These are phyloP conservation scores for Junonia oenone DNA, from an alignment of 2,888 invertebrate species.

Conservation along the genomic window DNA sequence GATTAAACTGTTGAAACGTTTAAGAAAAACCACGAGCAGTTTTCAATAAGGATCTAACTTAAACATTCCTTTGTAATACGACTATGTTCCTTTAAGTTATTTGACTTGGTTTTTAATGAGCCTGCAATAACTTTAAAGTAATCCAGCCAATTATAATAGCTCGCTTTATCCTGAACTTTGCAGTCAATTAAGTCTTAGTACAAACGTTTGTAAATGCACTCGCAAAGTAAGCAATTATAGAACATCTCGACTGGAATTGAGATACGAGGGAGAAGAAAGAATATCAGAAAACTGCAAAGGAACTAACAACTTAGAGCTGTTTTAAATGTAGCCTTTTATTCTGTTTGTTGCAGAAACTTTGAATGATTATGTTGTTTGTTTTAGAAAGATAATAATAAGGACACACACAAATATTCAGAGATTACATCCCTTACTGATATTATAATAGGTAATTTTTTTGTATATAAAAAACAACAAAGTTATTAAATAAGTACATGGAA, in stretches of 20 bases:
- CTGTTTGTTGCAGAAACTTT: too few species aligned
- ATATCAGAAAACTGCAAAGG: neutral
- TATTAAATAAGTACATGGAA: too few species aligned
- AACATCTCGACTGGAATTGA: conserved; percentile 19
- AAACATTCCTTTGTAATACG: neutral
- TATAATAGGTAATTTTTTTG: too few species aligned
- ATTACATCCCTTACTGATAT: too few species aligned
- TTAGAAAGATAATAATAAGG: too few species aligned
- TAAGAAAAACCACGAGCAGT: too few species aligned
- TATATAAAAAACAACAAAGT: too few species aligned
- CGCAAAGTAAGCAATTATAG: conserved; percentile 22
- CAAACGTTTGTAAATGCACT: conserved; percentile 22
- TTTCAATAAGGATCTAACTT: neutral
- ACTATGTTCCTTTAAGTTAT: neutral
- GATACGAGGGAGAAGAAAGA: conserved; percentile 12
- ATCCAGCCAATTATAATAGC: conserved; percentile 2
- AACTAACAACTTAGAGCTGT: neutral
- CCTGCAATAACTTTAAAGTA: neutral
- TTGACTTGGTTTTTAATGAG: neutral
- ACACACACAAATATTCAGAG: too few species aligned
- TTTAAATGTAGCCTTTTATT: too few species aligned
- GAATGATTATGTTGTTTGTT: too few species aligned
- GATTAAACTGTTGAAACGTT: too few species aligned
- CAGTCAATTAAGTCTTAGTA: conserved; percentile 21
- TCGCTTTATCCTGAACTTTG: conserved; percentile 14